Evolutionary conservation across 2,888 invertebrate species (phyloP), one percentile per base, ranked within the genome.

Genomic region (Timandra comae): DNA sequence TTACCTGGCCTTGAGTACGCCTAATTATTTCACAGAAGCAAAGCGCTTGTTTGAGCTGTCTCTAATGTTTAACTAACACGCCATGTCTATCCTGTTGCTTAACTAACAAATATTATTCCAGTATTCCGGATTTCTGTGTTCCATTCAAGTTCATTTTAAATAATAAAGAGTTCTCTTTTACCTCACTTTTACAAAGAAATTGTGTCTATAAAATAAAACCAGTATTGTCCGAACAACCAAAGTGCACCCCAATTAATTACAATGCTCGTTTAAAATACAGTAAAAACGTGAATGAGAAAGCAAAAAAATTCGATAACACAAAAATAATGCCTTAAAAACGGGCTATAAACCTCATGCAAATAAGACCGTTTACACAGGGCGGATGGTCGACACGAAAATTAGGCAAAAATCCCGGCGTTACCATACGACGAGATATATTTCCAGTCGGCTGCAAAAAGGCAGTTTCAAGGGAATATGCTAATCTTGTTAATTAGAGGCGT

Each of bases 401-500:
- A 69, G 57, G 52, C 56, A 59, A 62, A 63, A 64, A 56, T 53
- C 53, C 56, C 49, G 38, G 48, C 52, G 53, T 60, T 58, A 43
- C 52, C 63, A 63, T 58, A 56, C 53, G 48, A 52, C 43, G 43
- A 52, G 49, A 54, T 55, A 56, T 57, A 61, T 61, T 52, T 55
- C 46, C 38, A 45, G 53, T 42, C 47, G 45, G 44, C 51, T 47
- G 56, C 56, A 65, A 71, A 72, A 70, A 64, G 57, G 51, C 59
- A 49, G 49, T 64, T 69, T 55, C 59, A 63, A 62, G 66, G 56
- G 62, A 75, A 77, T 80, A 84, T 82, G 80, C 76, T 82, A 81
- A 84, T 84, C 69, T 62, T 65, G 75, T 84, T 84, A 84, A 84
- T 84, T 84, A 84, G 77, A 60, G 66, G 66, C 66, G 70, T 65